Evolutionary conservation across 1,140 invertebrate genomes (phyloP).

Genomic region (Tetragnatha versicolor): DNA sequence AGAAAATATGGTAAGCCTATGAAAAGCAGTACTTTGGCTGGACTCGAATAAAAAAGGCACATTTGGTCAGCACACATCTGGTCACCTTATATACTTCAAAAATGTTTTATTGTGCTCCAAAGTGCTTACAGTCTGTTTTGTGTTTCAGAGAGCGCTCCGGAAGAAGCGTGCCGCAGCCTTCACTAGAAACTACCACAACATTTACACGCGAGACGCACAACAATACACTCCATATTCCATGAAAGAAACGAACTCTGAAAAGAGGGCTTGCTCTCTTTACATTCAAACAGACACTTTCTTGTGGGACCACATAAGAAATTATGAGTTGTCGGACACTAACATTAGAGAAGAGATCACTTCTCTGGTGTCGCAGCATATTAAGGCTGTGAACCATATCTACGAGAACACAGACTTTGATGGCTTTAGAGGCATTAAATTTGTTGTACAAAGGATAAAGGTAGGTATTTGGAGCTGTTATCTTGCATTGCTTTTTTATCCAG

Average conservation of each 20-base stretch:
- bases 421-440: conserved; percentile 95
- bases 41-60: too few species aligned
- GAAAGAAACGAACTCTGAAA: conserved; percentile 49
- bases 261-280: conserved; percentile 71
- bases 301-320: conserved; percentile 85
- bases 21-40: too few species aligned
- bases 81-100: too few species aligned
- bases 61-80: too few species aligned
- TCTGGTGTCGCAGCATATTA: conserved; percentile 96
- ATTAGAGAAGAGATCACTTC: conserved; percentile 96
- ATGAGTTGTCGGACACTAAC: conserved; percentile 72
- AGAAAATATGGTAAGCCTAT: too few species aligned
- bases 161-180: conserved; percentile 21
- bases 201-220: conserved; percentile 54
- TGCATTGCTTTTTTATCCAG: not conserved
- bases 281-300: conserved; percentile 98
- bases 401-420: conserved; percentile 92
- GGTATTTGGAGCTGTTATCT: conserved; percentile 43
- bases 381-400: conserved; percentile 98
- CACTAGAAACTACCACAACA: conserved; percentile 38
- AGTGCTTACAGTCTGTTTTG: too few species aligned
- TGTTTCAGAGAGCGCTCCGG: conserved; percentile 21
- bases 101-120: too few species aligned
- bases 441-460: conserved; percentile 95
- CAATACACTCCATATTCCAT: conserved; percentile 40